Base-by-base conservation (phyloP, 2,888 invertebrate genomes). In the Troides aeacus region DNA sequence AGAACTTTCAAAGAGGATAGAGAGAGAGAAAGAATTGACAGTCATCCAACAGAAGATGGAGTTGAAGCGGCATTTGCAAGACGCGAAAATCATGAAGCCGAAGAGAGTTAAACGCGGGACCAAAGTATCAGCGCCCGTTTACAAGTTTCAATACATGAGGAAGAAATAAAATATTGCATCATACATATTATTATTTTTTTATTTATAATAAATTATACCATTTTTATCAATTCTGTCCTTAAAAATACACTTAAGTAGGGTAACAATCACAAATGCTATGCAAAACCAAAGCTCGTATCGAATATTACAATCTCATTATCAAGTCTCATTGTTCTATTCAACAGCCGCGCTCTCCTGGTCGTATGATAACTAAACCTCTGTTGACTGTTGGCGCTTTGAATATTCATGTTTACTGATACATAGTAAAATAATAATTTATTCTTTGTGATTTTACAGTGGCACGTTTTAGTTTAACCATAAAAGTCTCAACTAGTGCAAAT, bases 11-110 rank as follows among this genome's bases (percentile, higher is more conserved):
- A 96, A 96, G 79, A 93, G 97, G 66, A 95, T 97, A 70, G 94
- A 96, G 61, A 93, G 98, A 60, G 97, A 97, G 83, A 94, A 94
- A 64, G 95, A 97, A 79, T 84, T 98, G 1, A 92, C 94, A 0
- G 88, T 97, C 0, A 93, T 97, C 8, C 96, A 97, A 79, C 94
- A 95, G 75, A 97, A 97, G 85, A 92, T 98, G 84, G 95, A 97
- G 84, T 81, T 97, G 1, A 95, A 95, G 74, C 93, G 94, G 61
- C 93, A 94, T 64, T 82, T 97, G 0, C 94, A 95, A 74, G 94
- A 94, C 74, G 95, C 94, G 64, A 94, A 94, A 62, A 79, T 92
- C 0, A 78, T 95, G 61, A 95, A 95, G 76, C 96, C 97, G 0
- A 95, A 94, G 79, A 90, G 92, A 74, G 78, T 97, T 1, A 92